Evolutionary conservation across 2,113 vertebrate genomes (phyloP).

Genomic region (Eublepharis macularius): DNA sequence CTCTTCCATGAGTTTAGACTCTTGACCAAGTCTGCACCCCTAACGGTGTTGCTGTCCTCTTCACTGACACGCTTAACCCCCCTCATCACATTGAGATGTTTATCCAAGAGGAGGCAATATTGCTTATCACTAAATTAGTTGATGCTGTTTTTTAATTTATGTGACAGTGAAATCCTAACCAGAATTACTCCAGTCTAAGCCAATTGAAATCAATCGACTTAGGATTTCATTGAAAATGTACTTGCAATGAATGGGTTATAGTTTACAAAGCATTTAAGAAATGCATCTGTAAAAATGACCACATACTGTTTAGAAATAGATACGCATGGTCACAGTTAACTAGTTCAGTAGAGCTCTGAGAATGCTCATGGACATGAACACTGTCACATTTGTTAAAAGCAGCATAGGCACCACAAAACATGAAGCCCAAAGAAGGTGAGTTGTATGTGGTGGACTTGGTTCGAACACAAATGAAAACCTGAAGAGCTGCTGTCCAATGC

Average conservation of each 20-base stretch:
- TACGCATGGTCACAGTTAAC: neutral
- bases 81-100: no score
- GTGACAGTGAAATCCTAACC: no score
- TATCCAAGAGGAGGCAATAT: no score
- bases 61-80: no score
- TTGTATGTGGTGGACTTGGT: conserved; percentile 49
- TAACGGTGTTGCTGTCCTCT: no score
- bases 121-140: neutral
- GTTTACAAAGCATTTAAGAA: conserved; percentile 19
- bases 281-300: neutral
- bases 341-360: neutral
- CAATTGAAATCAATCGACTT: no score
- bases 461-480: conserved; percentile 22
- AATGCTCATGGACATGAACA: neutral
- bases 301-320: neutral
- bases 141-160: neutral
- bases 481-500: neutral
- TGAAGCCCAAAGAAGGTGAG: neutral
- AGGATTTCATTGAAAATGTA: no score
- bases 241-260: no score
- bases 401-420: neutral
- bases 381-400: neutral
- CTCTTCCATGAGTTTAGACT: no score
- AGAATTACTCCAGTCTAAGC: no score
- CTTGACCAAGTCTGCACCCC: no score